Base-by-base conservation (phyloP, 2,888 invertebrate species). In the Cheilosia vulpina region DNA sequence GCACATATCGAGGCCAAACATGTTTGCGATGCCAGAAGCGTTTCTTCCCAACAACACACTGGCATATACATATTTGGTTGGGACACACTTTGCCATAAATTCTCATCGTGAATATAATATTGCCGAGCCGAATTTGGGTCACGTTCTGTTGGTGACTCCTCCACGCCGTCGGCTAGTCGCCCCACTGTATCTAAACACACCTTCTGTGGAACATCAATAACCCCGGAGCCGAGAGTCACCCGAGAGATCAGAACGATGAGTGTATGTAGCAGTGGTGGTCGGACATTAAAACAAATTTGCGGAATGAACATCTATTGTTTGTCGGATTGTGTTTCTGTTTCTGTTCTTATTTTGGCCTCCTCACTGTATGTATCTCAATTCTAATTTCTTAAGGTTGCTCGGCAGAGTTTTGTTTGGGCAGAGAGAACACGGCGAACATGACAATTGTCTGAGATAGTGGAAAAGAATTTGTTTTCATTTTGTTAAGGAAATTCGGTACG, bases 51-150 rank as follows among this genome's bases (percentile, higher is more conserved):
- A 13, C 63, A 53, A 34, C 53, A 31, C 38, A 1, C 58, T 11
- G 43, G 53, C 15, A 13, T 31, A 47, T 60, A 80, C 83, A 75
- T 79, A 84, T 84, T 79, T 84, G 83, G 80, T 57, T 77, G 81
- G 76, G 76, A 85, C 85, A 85, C 85, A 85, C 85, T 81, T 85
- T 80, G 81, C 72, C 76, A 85, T 85, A 85, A 85, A 85, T 85
- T 77, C 76, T 52, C 76, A 71, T 60, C 75, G 58, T 71, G 84
- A 75, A 79, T 79, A 84, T 75, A 65, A 84, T 79, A 84, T 84
- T 79, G 52, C 47, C 43, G 38, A 65, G 65, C 55, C 58, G 68
- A 76, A 85, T 85, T 72, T 85, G 19, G 85, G 85, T 85, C 85
- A 85, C 81, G 85, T 85, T 85, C 66, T 53, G 4, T 7, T 68